phyloP scores from a whole-genome alignment of 2,113 vertebrate species.

The Eolophus roseicapilla region DNA sequence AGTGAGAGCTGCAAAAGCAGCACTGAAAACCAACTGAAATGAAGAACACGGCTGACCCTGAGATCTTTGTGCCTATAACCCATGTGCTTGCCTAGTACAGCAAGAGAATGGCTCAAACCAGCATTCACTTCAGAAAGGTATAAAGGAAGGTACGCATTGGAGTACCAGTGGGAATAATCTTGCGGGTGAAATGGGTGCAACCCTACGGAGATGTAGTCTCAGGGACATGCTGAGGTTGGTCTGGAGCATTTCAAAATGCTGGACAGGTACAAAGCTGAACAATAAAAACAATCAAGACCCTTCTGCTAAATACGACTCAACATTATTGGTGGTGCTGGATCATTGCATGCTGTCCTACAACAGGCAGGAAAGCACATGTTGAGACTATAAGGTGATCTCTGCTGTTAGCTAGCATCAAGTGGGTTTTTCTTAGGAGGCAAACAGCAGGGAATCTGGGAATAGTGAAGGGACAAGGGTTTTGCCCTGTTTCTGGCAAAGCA shows the following conservation, averaged over 20 bases:
- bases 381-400: neutral
- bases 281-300: neutral
- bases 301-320: neutral
- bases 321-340: neutral
- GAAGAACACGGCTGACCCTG: neutral
- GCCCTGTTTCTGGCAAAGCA: neutral
- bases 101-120: neutral
- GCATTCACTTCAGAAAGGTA: neutral
- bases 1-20: neutral
- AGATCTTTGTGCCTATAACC: neutral
- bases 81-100: neutral
- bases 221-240: neutral
- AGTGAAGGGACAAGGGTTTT: neutral
- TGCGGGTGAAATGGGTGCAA: neutral
- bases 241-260: neutral
- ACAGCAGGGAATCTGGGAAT: neutral
- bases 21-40: neutral
- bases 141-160: rapidly evolving
- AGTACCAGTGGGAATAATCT: neutral
- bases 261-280: neutral
- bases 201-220: neutral
- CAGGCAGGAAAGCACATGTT: neutral
- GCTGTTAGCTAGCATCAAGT: neutral
- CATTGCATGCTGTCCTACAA: neutral
- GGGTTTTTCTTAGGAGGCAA: neutral